Evolutionary conservation across 2,797 vertebrate genomes (phyloP).

Genomic region (Lates japonicus): DNA sequence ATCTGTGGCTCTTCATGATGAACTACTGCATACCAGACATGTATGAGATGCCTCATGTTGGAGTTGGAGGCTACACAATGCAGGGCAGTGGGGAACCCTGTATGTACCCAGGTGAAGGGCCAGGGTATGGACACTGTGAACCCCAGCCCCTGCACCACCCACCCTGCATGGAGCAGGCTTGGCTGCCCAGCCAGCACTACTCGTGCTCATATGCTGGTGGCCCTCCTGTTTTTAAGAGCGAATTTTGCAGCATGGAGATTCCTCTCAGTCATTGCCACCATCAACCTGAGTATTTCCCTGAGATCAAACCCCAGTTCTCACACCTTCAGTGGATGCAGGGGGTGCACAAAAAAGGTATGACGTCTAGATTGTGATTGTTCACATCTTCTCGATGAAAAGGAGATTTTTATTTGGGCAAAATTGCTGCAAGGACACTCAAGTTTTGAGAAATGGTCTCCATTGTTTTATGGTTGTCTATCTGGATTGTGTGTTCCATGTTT

Average conservation of each 20-base stretch:
- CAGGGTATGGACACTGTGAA: slow-evolving; percentile 88
- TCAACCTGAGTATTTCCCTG: slow-evolving; percentile 92
- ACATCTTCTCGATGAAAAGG: not conserved
- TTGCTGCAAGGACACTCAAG: not conserved
- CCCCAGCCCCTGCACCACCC: slow-evolving; percentile 90
- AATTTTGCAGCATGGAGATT: slow-evolving; percentile 93
- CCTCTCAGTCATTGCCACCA: slow-evolving; percentile 91
- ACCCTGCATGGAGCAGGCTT: slow-evolving; percentile 94
- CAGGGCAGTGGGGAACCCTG: slow-evolving; percentile 90
- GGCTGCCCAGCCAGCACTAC: slow-evolving; percentile 91
- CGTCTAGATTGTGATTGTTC: not conserved
- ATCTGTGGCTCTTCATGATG: slow-evolving; percentile 78
- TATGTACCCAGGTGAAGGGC: slow-evolving; percentile 90
- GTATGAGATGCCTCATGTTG: slow-evolving; percentile 89
- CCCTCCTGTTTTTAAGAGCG: slow-evolving; percentile 89
- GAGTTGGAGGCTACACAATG: slow-evolving; percentile 86
- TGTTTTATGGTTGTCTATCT: not conserved
- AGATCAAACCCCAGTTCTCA: slow-evolving; percentile 91
- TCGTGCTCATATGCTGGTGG: slow-evolving; percentile 90
- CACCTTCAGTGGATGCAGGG: slow-evolving; percentile 93
- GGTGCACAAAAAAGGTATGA: slow-evolving; percentile 94
- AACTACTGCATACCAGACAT: slow-evolving; percentile 94
- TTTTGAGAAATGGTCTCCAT: not conserved
- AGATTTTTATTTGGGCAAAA: not conserved
- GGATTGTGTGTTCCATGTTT: not conserved